Evolutionary conservation across 2,888 invertebrate genomes (phyloP), one percentile per base, ranked within the genome.

Genomic region (Stegophylla sp.): DNA sequence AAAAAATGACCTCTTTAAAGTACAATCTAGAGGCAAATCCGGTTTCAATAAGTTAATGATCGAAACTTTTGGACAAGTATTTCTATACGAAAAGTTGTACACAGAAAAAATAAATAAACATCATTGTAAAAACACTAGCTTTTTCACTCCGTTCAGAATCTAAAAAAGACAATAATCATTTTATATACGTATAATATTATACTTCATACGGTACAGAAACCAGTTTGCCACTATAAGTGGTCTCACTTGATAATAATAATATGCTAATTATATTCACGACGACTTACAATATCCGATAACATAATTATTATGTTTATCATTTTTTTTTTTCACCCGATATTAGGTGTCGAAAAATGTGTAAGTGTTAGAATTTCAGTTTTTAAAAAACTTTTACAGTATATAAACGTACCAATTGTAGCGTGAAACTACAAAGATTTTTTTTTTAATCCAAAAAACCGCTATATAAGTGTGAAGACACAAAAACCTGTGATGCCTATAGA

Each of bases 251-350:
- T n/a, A n/a, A n/a, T n/a, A n/a, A n/a, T n/a, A 63, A 51, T 63
- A 74, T 63, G 63, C 63, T 51, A 74, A 63, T 63, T 34, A 51
- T 34, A 51, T 74, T 48, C 63, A 34, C 20, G 48, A 34, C 20
- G 48, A 23, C 48, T 51, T 51, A 74, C 63, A 63, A 51, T 63
- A 63, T 74, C 61, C 74, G 20, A 63, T 63, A 63, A 74, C 74
- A 74, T 74, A 23, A 63, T 63, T 51, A 63, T 74, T 63, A 20
- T 51, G 63, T 63, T 63, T 23, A 34, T 51, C 17, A 7, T 28
- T 48, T 45, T 45, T 64, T 67, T 51, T 53, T 64, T 64, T 9
- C 12, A 34, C 17, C 1, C 51, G n/a, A 51, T 74, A 74, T 48
- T 74, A 63, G 61, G 74, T 63, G 48, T 74, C 61, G 20, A 12